Percentiles rank a stretch among this genome's conserved stretches.
These are phyloP conservation scores for Listronotus oregonensis DNA, from an alignment of 1,140 invertebrate genomes.

Conservation along the genomic window DNA sequence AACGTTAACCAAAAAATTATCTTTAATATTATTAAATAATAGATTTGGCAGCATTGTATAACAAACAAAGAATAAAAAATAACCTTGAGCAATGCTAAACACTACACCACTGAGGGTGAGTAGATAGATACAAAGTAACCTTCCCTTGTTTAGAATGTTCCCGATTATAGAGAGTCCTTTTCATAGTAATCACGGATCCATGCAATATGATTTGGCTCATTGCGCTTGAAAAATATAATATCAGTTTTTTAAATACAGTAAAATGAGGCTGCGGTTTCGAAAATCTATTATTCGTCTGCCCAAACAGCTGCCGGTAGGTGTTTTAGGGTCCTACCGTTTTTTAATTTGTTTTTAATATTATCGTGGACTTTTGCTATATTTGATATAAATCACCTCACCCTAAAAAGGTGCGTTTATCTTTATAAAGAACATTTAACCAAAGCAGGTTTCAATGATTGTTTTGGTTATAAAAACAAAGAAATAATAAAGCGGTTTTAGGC, in stretches of 20 bases:
- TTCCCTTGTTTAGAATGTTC: conserved; percentile 42
- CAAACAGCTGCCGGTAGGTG: conserved; percentile 36
- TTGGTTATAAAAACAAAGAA: no score
- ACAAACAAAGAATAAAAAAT: conserved; percentile 3
- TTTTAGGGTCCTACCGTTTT: conserved; percentile 29
- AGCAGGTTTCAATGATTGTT: background rate
- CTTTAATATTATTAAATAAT: no score
- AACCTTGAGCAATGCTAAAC: conserved; percentile 16
- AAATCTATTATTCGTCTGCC: conserved; percentile 23
- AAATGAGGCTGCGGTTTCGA: conserved; percentile 47
- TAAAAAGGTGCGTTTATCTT: background rate
- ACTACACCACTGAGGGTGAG: conserved; percentile 10
- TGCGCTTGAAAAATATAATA: conserved; percentile 52
- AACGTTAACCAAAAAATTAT: no score
- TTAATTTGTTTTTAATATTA: conserved; percentile 41
- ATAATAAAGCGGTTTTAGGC: no score
- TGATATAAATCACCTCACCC: conserved; percentile 22
- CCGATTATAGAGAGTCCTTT: conserved; percentile 48
- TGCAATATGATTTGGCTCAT: conserved; percentile 56
- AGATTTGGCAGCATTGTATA: no score
- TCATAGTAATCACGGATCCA: conserved; percentile 49
- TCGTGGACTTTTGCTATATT: conserved; percentile 8
- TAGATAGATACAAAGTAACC: conserved; percentile 24
- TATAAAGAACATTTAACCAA: background rate
- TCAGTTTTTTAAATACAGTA: conserved; percentile 46